Conservation (phyloP, 2,888 invertebrate genomes). For the Calameuta idolon region DNA sequence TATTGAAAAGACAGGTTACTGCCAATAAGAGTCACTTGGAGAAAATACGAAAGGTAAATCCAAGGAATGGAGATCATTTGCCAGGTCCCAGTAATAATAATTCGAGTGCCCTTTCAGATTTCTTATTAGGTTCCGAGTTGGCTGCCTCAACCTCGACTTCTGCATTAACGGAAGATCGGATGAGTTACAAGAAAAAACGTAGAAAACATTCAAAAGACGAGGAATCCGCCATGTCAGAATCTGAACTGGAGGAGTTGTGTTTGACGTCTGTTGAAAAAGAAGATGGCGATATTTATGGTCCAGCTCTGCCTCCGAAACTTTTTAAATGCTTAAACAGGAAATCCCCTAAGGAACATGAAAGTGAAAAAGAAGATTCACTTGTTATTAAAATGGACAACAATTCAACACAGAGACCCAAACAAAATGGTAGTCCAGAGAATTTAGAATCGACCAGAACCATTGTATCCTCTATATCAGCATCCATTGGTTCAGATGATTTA, state of each 20-base stretch:
- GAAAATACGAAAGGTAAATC: slow-evolving; percentile 51
- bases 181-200: slow-evolving; percentile 6
- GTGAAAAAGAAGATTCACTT: neutral
- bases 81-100: slow-evolving; percentile 50
- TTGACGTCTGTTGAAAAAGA: neutral
- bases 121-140: slow-evolving; percentile 35
- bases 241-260: neutral
- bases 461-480: neutral
- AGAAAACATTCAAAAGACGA: slow-evolving; percentile 10
- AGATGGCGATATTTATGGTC: slow-evolving; percentile 32
- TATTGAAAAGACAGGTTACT: slow-evolving; percentile 33
- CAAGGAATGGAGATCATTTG: slow-evolving; percentile 37
- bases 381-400: neutral
- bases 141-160: slow-evolving; percentile 28
- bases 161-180: slow-evolving; percentile 23
- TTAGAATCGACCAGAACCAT: neutral
- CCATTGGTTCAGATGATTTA: neutral
- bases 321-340: neutral
- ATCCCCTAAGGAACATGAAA: neutral
- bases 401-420: neutral
- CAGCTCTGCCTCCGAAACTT: slow-evolving; percentile 40
- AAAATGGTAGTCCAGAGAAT: neutral
- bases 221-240: slow-evolving; percentile 4
- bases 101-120: slow-evolving; percentile 56
- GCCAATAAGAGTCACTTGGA: slow-evolving; percentile 33